phyloP scores from a whole-genome alignment of 2,888 invertebrate genomes.

The Atrina japonica region DNA sequence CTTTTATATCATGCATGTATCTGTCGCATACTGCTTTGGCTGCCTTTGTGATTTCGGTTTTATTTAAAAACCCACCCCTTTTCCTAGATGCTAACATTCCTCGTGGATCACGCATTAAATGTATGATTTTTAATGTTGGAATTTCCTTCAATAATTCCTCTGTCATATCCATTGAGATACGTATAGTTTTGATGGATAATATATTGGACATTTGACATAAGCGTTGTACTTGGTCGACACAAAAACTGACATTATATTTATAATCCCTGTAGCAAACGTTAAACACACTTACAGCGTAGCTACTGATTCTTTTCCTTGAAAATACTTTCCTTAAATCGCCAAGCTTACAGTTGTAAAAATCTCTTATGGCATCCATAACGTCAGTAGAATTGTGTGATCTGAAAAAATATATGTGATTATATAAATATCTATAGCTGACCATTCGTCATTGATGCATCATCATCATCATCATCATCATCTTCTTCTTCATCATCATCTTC shows the following conservation, averaged over 20 bases:
- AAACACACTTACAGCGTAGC: conserved; percentile 3
- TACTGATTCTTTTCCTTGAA: not conserved
- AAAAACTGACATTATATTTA: not conserved
- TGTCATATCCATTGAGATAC: conserved; percentile 36
- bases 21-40: conserved; percentile 21
- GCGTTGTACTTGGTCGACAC: not conserved
- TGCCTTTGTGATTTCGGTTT: not conserved
- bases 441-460: no score
- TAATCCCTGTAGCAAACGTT: not conserved
- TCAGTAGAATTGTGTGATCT: not conserved
- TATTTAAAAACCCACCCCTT: conserved; percentile 20
- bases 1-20: not conserved
- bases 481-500: no score
- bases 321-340: not conserved
- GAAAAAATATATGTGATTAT: not conserved
- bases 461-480: no score
- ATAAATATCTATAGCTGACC: no score
- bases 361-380: conserved; percentile 2
- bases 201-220: conserved; percentile 8
- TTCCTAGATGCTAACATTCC: conserved; percentile 43
- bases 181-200: conserved; percentile 42
- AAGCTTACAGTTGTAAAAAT: conserved; percentile 15
- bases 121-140: conserved; percentile 42
- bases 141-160: conserved; percentile 30
- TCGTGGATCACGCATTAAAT: conserved; percentile 48